Evolutionary conservation across 2,113 vertebrate genomes (phyloP).

Genomic region (Trichomycterus rosablanca): DNA sequence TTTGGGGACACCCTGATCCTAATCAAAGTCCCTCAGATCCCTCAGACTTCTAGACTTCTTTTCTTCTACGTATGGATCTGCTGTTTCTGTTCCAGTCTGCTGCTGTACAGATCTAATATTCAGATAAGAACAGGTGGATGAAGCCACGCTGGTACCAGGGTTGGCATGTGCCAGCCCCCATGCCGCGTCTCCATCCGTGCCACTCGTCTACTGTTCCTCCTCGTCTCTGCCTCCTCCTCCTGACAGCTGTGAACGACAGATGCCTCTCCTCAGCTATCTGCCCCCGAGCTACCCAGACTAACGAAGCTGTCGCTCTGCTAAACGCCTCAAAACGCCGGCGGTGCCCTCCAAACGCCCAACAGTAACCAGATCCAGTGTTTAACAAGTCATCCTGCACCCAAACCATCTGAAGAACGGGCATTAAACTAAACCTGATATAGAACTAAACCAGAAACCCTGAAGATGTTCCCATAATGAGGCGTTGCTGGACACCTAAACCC

Average conservation of each 20-base stretch:
- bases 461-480: too few species aligned
- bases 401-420: too few species aligned
- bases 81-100: too few species aligned
- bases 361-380: slow-evolving; percentile 4
- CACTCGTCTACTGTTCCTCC: neutral
- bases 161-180: neutral
- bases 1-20: too few species aligned
- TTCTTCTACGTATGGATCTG: too few species aligned
- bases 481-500: too few species aligned
- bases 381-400: neutral
- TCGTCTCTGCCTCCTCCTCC: slow-evolving; percentile 7
- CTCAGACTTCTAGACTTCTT: too few species aligned
- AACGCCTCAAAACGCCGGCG: slow-evolving; percentile 4
- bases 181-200: neutral
- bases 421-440: too few species aligned
- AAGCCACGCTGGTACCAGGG: slow-evolving; percentile 9
- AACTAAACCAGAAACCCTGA: too few species aligned
- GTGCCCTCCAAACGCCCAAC: slow-evolving; percentile 4
- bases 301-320: slow-evolving; percentile 30
- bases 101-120: slow-evolving; percentile 14
- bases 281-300: slow-evolving; percentile 26
- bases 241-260: slow-evolving; percentile 44
- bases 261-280: slow-evolving; percentile 30
- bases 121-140: slow-evolving; percentile 19
- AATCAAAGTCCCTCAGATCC: too few species aligned